These are phyloP conservation scores for Acrocephalus scirpaceus DNA, from an alignment of 2,797 vertebrate genomes.

Conservation along the genomic window DNA sequence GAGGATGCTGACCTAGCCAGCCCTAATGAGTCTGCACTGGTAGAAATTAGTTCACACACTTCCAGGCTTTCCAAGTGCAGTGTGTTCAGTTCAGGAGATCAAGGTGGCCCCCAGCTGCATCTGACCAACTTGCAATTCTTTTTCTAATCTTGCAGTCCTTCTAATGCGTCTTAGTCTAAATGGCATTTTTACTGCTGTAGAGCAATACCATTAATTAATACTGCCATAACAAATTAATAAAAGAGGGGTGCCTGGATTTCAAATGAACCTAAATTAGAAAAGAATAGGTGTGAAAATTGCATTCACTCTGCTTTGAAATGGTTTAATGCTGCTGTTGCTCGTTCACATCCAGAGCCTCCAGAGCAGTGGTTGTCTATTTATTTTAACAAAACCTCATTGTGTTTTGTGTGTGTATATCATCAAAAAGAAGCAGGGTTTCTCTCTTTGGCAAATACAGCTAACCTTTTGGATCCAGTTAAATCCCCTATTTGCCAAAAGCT, in stretches of 20 bases:
- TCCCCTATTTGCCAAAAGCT: not conserved
- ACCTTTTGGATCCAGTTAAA: not conserved
- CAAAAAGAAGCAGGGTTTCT: not conserved
- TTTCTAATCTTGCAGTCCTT: slow-evolving; percentile 78
- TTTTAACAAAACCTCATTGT: not conserved
- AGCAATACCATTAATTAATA: slow-evolving; percentile 88
- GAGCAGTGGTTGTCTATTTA: not conserved
- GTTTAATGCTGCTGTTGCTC: slow-evolving; percentile 68
- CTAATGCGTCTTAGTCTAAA: slow-evolving; percentile 85
- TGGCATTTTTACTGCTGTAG: slow-evolving; percentile 72
- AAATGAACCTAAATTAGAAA: slow-evolving; percentile 67
- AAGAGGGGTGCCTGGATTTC: slow-evolving; percentile 63
- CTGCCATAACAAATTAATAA: slow-evolving; percentile 85
- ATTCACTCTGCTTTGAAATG: slow-evolving; percentile 68
- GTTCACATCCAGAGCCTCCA: not conserved
- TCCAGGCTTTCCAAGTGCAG: slow-evolving; percentile 69
- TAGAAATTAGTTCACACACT: not conserved
- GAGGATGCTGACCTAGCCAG: not conserved
- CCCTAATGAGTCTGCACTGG: not conserved
- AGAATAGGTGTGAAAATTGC: slow-evolving; percentile 75
- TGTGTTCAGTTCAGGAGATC: slow-evolving; percentile 77
- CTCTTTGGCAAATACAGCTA: not conserved
- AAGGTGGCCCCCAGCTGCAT: slow-evolving; percentile 85
- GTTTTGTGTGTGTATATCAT: not conserved
- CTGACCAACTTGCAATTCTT: slow-evolving; percentile 78